Base-by-base conservation (phyloP, 2,113 vertebrate genomes). In the Scytalopus superciliaris region DNA sequence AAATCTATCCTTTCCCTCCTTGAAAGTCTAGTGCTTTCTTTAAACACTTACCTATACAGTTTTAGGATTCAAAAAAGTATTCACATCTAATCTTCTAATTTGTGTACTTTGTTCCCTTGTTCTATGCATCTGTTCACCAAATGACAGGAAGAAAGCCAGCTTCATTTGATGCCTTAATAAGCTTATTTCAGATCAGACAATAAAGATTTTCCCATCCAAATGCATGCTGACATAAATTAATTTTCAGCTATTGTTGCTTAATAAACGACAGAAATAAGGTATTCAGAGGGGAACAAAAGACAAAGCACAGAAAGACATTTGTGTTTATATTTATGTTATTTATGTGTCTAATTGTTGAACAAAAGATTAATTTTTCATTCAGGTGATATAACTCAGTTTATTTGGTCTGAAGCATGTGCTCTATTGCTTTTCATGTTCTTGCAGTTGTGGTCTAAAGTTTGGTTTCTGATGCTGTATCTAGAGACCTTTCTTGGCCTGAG, bases 11-110 rank as follows among this genome's bases (percentile, higher is more conserved):
- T 25, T 5, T 49, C 8, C 0, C 2, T 3, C 11, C 3, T 2
- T 0, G 1, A 66, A 67, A 83, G 4, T 2, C 4, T 0, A 2
- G 2, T 40, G 31, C 17, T 59, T 86, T 3, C 22, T 15, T n/a
- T 60, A 45, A 25, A 69, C 12, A 86, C 2, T 53, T 37, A 30
- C 7, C 17, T 53, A 25, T 73, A 52, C 60, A 59, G 7, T n/a
- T 79, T 88, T 45, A 60, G 31, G 19, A 12, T 56, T 33, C 44
- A 27, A 50, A 78, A 69, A 78, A n/a, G 0, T 7, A 45, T 66
- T 86, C 5, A 37, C 8, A 50, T 76, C 12, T 40, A 40, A 47
- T 60, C 3, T 68, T 69, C 17, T 55, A 31, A 53, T 90, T 92
- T 52, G 44, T 35, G 44, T 19, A 22, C 4, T n/a, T 52, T 77